A percentile compares a stretch with the other conserved stretches of the same genome.
Conservation (phyloP, 2,888 invertebrate species). For the Tetanocera ferruginea region DNA sequence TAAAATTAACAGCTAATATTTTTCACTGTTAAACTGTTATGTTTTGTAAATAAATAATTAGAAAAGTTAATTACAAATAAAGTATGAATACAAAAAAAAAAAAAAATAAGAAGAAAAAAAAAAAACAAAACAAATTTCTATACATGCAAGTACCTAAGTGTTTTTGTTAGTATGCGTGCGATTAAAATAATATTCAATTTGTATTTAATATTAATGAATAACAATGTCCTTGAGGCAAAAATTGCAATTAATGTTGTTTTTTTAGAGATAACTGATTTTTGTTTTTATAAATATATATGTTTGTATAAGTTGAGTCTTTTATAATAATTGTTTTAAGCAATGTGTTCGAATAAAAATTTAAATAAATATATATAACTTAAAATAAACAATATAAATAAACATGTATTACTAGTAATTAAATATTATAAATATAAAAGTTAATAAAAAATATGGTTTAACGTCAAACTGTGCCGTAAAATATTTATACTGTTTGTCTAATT, state of each 20-base stretch:
- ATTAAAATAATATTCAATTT: not conserved
- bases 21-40: not conserved
- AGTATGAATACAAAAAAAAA: too few species aligned
- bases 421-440: not conserved
- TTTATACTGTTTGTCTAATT: not conserved
- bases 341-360: not conserved
- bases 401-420: not conserved
- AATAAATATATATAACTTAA: not conserved
- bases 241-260: not conserved
- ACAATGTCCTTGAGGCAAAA: not conserved
- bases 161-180: conserved; percentile 1
- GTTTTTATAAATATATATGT: too few species aligned
- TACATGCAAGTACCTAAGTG: not conserved
- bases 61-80: not conserved
- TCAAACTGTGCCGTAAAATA: not conserved
- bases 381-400: not conserved
- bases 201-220: not conserved
- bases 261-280: too few species aligned
- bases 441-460: conserved; percentile 3
- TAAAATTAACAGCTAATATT: not conserved
- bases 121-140: not conserved
- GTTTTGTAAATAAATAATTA: conserved; percentile 15
- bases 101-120: too few species aligned
- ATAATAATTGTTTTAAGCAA: too few species aligned
- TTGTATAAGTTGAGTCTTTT: too few species aligned